Evolutionary conservation across 2,888 invertebrate species (phyloP), one percentile per base, ranked within the genome.

Genomic region (Luffia ferchaultella): DNA sequence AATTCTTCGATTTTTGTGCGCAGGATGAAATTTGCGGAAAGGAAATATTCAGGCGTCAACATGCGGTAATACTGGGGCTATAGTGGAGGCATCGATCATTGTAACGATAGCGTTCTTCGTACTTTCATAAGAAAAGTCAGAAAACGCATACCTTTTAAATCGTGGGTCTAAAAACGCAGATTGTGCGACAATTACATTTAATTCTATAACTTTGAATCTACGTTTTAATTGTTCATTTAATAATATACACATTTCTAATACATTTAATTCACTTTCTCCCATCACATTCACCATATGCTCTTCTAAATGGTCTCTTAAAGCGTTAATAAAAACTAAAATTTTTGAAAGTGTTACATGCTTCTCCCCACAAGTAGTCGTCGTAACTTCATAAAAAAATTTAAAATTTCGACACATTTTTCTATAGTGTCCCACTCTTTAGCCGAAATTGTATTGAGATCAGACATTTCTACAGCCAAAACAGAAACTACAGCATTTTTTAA

Each of bases 391-490:
- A 47, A 47, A 18, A 47, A 18, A 18, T 47, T 40, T 18, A 47
- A 17, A 20, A 47, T 41, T 40, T 40, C 47, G 18, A 47, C 47
- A 40, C 47, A 47, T 20, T 47, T 47, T 18, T 47, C 20, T 47
- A 47, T 19, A 2, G 41, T 12, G 16, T 40, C 16, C 47, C 47
- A 47, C 30, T 47, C 47, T 40, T 41, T 41, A 47, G 47, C 40
- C 16, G 47, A 40, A 19, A 47, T 30, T 30, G 20, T 47, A 20
- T 47, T 47, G 17, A 47, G 18, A 40, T 41, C 40, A 18, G 47
- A 17, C n/a, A 40, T 17, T 47, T 47, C 47, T 47, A 47, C 41
- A 16, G 47, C 47, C 30, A 40, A 20, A 16, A 41, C 41, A 40
- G 16, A 40, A 5, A 47, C 40, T 2, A 47, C 41, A 41, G 47